These are phyloP conservation scores for Perognathus longimembris DNA, from an alignment of 2,113 vertebrate genomes.

Conservation along the genomic window DNA sequence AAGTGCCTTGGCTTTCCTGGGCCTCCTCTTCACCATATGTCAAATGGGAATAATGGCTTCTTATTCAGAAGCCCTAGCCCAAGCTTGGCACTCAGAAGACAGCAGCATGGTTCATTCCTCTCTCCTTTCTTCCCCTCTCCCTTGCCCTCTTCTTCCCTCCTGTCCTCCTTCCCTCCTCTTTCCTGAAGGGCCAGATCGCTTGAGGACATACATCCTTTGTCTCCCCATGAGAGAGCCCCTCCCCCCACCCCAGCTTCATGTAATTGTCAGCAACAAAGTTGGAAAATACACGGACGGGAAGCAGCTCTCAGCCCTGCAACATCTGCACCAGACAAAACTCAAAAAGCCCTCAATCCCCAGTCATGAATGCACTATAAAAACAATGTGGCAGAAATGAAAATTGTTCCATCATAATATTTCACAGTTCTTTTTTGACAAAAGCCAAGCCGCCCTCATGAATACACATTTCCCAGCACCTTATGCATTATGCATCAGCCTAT, in stretches of 20 bases:
- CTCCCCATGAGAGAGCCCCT: conserved; percentile 70
- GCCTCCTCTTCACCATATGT: not conserved
- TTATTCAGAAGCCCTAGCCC: not conserved
- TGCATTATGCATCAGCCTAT: conserved; percentile 89
- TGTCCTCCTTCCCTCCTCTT: not conserved
- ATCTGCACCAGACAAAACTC: conserved; percentile 85
- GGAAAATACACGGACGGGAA: conserved; percentile 73
- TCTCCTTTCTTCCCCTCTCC: not conserved
- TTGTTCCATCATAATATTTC: conserved; percentile 90
- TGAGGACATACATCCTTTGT: conserved; percentile 79
- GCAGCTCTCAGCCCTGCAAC: conserved; percentile 75
- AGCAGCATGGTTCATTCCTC: not conserved
- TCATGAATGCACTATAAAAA: conserved; percentile 87
- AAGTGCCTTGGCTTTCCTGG: not conserved
- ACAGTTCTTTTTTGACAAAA: conserved; percentile 91
- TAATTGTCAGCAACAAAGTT: conserved; percentile 85
- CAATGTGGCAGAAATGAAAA: conserved; percentile 91
- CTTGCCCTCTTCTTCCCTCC: not conserved
- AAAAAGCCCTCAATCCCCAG: conserved; percentile 87
- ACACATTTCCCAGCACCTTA: conserved; percentile 87
- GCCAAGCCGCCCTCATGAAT: conserved; percentile 89
- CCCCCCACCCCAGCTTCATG: not conserved
- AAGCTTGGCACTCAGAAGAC: not conserved
- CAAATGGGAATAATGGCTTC: not conserved
- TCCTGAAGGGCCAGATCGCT: conserved; percentile 53